phyloP scores from a whole-genome alignment of 2,113 vertebrate genomes.

The Laterallus jamaicensis region DNA sequence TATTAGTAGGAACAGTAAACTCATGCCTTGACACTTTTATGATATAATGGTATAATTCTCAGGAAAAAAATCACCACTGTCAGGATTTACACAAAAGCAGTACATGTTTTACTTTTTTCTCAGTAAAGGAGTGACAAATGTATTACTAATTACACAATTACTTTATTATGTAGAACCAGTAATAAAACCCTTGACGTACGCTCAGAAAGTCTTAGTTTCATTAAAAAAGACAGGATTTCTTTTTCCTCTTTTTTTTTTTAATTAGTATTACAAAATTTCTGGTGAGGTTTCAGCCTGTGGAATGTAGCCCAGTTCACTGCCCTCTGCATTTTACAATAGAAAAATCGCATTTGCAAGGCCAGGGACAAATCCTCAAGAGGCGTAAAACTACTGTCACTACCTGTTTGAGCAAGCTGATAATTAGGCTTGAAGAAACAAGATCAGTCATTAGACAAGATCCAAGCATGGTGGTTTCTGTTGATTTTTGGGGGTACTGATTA shows the following conservation, averaged over 20 bases:
- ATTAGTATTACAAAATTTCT: not conserved
- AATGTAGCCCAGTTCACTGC: not conserved
- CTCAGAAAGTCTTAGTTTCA: slow-evolving; percentile 52
- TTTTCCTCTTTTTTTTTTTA: not conserved
- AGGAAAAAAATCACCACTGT: slow-evolving; percentile 62
- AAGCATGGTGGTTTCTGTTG: not conserved
- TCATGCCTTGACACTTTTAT: slow-evolving; percentile 83
- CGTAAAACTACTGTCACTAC: not conserved
- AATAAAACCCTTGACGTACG: slow-evolving; percentile 69
- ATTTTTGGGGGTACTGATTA: not conserved
- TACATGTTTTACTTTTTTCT: slow-evolving; percentile 65
- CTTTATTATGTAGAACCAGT: slow-evolving; percentile 73
- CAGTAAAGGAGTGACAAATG: slow-evolving; percentile 74
- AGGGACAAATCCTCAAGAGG: not conserved
- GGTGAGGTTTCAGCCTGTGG: not conserved
- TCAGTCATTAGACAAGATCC: not conserved
- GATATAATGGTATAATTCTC: slow-evolving; percentile 83
- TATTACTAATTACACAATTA: slow-evolving; percentile 80
- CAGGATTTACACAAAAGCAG: slow-evolving; percentile 76
- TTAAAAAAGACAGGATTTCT: not conserved
- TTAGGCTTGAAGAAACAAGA: not conserved
- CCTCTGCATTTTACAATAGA: not conserved
- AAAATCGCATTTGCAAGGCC: not conserved
- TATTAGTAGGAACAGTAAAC: slow-evolving; percentile 85
- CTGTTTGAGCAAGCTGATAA: not conserved